Evolutionary conservation across 37 sponge, comb jelly and placozoan species (phyloP), one percentile per base, ranked within the genome.

Genomic region (Halisarca cf. caerulea): DNA sequence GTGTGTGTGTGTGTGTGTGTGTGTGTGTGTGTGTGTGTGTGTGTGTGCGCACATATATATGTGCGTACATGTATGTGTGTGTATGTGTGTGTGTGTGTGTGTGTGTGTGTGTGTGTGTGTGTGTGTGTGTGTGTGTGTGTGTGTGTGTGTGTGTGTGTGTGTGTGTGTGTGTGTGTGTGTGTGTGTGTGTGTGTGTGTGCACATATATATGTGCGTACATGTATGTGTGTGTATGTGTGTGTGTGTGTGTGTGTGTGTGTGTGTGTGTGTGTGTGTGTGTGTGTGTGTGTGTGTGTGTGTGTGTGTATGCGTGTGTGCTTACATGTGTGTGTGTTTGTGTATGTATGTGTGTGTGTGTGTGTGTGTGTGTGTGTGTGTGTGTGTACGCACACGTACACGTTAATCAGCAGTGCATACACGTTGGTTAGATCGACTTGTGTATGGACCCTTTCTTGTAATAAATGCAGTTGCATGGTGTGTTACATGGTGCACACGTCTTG

Each of bases 81-180:
- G 28, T 20, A 23, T 61, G 15, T 23, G n/a, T n/a, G n/a, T n/a
- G n/a, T n/a, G n/a, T n/a, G n/a, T n/a, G n/a, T n/a, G n/a, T n/a
- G 24, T 61, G 64, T 23, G 24, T 61, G 28, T 28, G 64, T 61
- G 64, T 61, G 64, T 61, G 64, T 61, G 64, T 61, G 64, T 61
- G 64, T 61, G 64, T 61, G 64, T 61, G 64, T 61, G 64, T 61
- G 64, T 61, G 64, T 61, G 64, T 61, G 64, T 61, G 64, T 61
- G 64, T 61, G 24, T 61, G 64, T 23, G 24, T 61, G 28, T 28
- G 64, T 61, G 64, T 61, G 64, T 61, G 64, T 61, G 64, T 61
- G 64, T 61, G 64, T 61, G 64, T 61, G 64, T 61, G 64, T 61
- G 64, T 61, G 64, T 61, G 64, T 61, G 64, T 61, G 64, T 61